Evolutionary conservation across 2,888 invertebrate genomes (phyloP).

Genomic region (Archips xylosteana): DNA sequence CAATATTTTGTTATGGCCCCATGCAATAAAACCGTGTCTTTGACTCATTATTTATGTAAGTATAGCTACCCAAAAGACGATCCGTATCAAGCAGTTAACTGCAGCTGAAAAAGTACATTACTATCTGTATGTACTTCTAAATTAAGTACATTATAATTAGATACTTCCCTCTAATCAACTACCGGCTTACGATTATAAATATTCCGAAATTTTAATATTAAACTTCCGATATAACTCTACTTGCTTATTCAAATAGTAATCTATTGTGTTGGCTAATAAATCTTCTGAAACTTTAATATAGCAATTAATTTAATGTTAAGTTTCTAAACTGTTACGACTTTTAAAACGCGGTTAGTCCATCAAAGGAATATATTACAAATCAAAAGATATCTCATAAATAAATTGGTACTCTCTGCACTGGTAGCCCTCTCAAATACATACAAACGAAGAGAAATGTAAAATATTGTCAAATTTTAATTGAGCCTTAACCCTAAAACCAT

Average conservation of each 20-base stretch:
- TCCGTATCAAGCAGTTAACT: slow-evolving; percentile 64
- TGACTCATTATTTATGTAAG: slow-evolving; percentile 50
- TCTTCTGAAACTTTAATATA: slow-evolving; percentile 76
- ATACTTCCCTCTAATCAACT: slow-evolving; percentile 62
- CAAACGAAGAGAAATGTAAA: slow-evolving; percentile 56
- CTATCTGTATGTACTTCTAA: slow-evolving; percentile 52
- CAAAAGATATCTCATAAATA: slow-evolving; percentile 16
- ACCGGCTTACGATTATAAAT: slow-evolving; percentile 63
- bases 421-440: slow-evolving; percentile 24
- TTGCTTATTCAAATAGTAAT: slow-evolving; percentile 64
- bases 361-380: slow-evolving; percentile 15
- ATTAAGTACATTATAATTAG: slow-evolving; percentile 73
- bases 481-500: slow-evolving; percentile 79
- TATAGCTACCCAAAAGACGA: slow-evolving; percentile 55
- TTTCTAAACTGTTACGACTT: slow-evolving; percentile 47
- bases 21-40: slow-evolving; percentile 65
- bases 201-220: slow-evolving; percentile 60
- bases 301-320: slow-evolving; percentile 54
- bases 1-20: slow-evolving; percentile 69
- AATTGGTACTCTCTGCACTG: slow-evolving; percentile 11
- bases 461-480: slow-evolving; percentile 79
- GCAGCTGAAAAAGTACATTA: slow-evolving; percentile 57
- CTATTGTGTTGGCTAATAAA: slow-evolving; percentile 76
- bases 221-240: slow-evolving; percentile 71
- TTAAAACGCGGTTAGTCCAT: slow-evolving; percentile 13